Evolutionary conservation across 92 coral and sea anemone genomes (phyloP).

Genomic region (Desmophyllum pertusum): DNA sequence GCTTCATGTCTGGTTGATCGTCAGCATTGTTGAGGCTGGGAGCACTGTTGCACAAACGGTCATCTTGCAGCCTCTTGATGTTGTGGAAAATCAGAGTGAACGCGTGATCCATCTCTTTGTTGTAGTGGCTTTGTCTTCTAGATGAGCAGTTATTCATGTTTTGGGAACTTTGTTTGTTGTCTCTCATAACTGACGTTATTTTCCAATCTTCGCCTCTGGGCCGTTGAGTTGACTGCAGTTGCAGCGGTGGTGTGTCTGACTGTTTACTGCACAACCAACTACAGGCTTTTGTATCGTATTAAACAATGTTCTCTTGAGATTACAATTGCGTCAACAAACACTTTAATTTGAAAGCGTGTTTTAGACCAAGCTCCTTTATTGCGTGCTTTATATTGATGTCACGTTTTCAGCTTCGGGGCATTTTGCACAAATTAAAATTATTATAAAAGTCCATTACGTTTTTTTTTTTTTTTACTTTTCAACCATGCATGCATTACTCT

Average conservation of each 20-base stretch:
- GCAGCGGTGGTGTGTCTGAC: neutral
- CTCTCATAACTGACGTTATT: conserved; percentile 17
- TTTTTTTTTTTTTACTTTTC: neutral
- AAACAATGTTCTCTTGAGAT: neutral
- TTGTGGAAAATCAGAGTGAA: conserved; percentile 44
- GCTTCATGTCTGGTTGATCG: neutral
- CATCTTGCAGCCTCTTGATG: conserved; percentile 44
- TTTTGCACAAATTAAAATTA: neutral
- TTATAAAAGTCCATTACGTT: neutral
- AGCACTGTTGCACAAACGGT: conserved; percentile 17
- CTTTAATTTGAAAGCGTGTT: neutral
- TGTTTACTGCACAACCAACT: neutral
- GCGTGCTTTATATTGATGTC: neutral
- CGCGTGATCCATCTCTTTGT: conserved; percentile 46
- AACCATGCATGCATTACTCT: neutral
- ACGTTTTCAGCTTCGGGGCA: conserved; percentile 10
- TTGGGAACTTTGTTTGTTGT: neutral
- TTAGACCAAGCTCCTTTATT: neutral
- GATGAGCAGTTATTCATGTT: neutral
- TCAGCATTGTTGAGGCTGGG: neutral
- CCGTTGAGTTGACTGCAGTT: neutral
- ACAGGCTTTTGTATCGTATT: neutral
- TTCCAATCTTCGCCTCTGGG: neutral
- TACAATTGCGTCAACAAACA: conserved; percentile 13
- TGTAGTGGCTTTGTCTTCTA: conserved; percentile 1